Base-by-base conservation (phyloP, 2,113 vertebrate species). In the Dascyllus trimaculatus region DNA sequence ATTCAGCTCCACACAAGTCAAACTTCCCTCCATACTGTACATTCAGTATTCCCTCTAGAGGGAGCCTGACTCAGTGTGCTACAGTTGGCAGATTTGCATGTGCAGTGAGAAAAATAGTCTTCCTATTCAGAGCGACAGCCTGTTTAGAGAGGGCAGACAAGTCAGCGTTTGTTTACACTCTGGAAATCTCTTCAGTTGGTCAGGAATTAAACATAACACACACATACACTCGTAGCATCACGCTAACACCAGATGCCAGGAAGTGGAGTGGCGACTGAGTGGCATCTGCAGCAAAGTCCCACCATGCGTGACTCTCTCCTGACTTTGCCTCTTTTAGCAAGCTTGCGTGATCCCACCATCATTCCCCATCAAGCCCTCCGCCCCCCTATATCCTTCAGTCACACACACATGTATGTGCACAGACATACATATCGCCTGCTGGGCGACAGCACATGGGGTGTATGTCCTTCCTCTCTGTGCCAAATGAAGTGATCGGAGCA, bases 171-270 rank as follows among this genome's bases (percentile, higher is more conserved):
- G 85, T 90, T 86, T 89, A 90, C 80, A 61, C 76, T 53, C 51
- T 40, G 49, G 11, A 86, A 80, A 89, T 80, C 73, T 66, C 77
- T 10, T 81, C 45, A 40, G 67, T 79, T 78, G 76, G 61, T 83
- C 40, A 53, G 78, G 69, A 81, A 80, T 88, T 78, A 75, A 73
- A 78, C 73, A 76, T 29, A 80, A 82, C 76, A 68, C 71, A 80
- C 62, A 75, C 70, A 75, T 2, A 85, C 71, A 85, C 66, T 53
- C 19, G 22, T 71, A 80, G 71, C 72, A 71, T 83, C 89, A 83
- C 80, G 76, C 85, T 64, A 89, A 88, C 85, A 84, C 81, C 86
- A 92, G 86, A 93, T 89, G 88, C 85, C 79, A 85, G 77, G 69
- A 81, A 65, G 81, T 56, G 1, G 56, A 88, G 85, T 78, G 77